Conservation (phyloP, 1,140 invertebrate species). For the Thaumatotibia leucotreta region DNA sequence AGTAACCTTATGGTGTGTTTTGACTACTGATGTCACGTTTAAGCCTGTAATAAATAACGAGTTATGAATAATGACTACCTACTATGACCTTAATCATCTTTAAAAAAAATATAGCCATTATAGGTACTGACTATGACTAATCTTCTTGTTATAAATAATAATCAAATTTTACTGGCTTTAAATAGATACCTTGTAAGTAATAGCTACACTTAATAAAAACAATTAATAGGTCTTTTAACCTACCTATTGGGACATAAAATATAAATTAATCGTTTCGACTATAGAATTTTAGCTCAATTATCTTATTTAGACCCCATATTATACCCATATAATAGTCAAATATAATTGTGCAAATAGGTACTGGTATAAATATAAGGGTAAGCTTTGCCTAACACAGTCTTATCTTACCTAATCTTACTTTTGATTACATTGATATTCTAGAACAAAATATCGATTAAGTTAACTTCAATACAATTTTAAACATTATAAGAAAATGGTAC, state of each 20-base stretch:
- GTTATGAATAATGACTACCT: too few species aligned
- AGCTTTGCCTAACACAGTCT: too few species aligned
- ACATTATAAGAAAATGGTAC: too few species aligned
- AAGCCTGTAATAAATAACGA: too few species aligned
- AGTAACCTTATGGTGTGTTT: too few species aligned
- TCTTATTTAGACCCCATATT: not conserved
- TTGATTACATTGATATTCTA: too few species aligned
- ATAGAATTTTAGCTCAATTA: not conserved
- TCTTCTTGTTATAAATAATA: not conserved
- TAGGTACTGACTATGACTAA: not conserved
- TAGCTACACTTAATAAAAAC: not conserved
- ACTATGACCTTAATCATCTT: not conserved
- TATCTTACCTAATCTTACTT: too few species aligned
- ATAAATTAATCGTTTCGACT: not conserved
- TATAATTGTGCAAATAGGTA: too few species aligned
- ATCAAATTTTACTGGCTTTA: constrained; percentile 4
- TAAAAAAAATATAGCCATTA: not conserved
- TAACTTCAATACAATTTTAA: too few species aligned
- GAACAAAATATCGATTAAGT: too few species aligned
- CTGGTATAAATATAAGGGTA: too few species aligned
- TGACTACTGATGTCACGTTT: too few species aligned
- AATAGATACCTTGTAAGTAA: not conserved
- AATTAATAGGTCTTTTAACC: not conserved
- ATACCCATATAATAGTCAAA: not conserved
- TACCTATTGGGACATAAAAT: not conserved